Evolutionary conservation across 2,888 invertebrate species (phyloP).

Genomic region (Lasioglossum lativentre): DNA sequence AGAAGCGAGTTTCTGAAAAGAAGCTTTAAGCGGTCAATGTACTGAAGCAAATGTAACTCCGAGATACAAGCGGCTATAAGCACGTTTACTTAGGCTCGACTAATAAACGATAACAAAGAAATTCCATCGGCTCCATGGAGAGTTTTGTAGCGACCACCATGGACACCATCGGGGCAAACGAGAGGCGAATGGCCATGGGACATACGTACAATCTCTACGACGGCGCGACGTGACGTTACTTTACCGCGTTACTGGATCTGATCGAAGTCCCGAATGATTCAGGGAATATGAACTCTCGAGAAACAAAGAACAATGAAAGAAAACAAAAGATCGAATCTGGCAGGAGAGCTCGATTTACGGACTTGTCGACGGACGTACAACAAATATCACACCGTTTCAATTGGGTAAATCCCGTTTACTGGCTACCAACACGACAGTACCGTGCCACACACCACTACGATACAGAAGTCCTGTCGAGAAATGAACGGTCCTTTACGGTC

Average conservation of each 20-base stretch:
- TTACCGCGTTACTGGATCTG: conserved; percentile 14
- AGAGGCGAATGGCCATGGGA: conserved; percentile 72
- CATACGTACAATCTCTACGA: conserved; percentile 62
- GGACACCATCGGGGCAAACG: conserved; percentile 25
- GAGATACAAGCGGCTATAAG: conserved; percentile 62
- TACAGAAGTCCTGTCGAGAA: conserved; percentile 9
- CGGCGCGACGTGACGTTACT: background rate
- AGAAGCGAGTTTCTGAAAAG: conserved; percentile 56
- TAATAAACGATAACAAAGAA: conserved; percentile 50
- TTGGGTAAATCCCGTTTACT: conserved; percentile 41
- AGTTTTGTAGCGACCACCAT: conserved; percentile 13
- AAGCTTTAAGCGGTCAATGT: conserved; percentile 65
- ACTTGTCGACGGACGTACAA: conserved; percentile 29
- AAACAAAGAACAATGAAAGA: background rate
- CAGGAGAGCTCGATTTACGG: background rate
- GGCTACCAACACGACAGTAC: conserved; percentile 36
- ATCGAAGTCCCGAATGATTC: conserved; percentile 42
- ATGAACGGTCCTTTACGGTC: conserved; percentile 32
- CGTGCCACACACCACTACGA: conserved; percentile 42
- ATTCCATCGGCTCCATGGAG: conserved; percentile 6
- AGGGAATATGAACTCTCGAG: background rate
- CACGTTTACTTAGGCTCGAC: conserved; percentile 57
- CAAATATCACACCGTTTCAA: conserved; percentile 45
- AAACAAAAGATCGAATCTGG: background rate
- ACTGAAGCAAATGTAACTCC: conserved; percentile 60